Evolutionary conservation across 2,888 invertebrate genomes (phyloP).

Genomic region (Heliconius charithonia): DNA sequence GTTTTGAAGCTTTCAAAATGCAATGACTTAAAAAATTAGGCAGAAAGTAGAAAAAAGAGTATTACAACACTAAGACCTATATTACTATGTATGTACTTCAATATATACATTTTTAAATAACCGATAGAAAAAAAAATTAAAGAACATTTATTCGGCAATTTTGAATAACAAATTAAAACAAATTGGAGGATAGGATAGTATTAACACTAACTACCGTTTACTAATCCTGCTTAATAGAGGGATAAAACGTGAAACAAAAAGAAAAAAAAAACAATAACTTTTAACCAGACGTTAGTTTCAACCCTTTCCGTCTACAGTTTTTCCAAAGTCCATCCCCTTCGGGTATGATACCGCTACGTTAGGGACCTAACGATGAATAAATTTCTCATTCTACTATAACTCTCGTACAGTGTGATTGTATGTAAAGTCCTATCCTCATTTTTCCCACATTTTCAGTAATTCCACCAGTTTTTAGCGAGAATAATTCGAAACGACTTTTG

Average conservation of each 20-base stretch:
- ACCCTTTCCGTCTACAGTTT: slow-evolving; percentile 32
- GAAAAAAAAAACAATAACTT: background rate
- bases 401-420: background rate
- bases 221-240: background rate
- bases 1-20: too few relatives aligned
- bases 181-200: background rate
- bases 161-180: too few relatives aligned
- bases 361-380: slow-evolving; percentile 44
- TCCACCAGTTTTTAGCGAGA: background rate
- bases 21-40: too few relatives aligned
- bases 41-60: too few relatives aligned
- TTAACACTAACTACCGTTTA: background rate
- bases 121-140: too few relatives aligned
- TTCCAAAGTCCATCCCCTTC: slow-evolving; percentile 29
- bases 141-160: too few relatives aligned
- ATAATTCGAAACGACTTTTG: slow-evolving; percentile 19
- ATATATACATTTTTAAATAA: too few relatives aligned
- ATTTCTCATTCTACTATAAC: slow-evolving; percentile 34
- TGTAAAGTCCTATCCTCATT: slow-evolving; percentile 10
- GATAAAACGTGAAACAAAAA: background rate
- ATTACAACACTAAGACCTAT: too few relatives aligned
- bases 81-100: too few relatives aligned
- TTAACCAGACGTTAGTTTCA: slow-evolving; percentile 15
- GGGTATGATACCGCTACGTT: slow-evolving; percentile 30
- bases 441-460: slow-evolving; percentile 19